Conservation (phyloP, 1,140 invertebrate genomes). For the Samia ricini region DNA sequence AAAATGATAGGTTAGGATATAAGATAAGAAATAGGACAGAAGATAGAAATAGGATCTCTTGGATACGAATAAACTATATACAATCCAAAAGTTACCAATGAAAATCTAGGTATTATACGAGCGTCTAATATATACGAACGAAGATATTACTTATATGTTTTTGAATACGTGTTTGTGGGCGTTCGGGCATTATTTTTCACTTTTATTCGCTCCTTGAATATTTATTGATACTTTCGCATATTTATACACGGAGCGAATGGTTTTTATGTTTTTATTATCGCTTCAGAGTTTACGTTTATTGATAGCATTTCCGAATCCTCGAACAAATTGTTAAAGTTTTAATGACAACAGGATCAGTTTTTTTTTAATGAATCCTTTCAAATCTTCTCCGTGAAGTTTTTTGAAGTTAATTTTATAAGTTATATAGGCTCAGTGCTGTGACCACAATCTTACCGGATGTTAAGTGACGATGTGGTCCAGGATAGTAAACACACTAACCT, state of each 20-base stretch:
- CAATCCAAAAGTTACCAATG: too few relatives aligned
- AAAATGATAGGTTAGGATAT: too few relatives aligned
- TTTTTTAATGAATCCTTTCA: neutral
- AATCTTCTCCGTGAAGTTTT: neutral
- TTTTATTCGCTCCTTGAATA: neutral
- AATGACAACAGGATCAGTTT: neutral
- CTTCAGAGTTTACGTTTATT: neutral
- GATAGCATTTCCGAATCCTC: neutral
- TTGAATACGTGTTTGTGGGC: slow-evolving; percentile 7
- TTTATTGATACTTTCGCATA: neutral
- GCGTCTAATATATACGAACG: too few relatives aligned
- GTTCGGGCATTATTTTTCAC: slow-evolving; percentile 10
- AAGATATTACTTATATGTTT: slow-evolving; percentile 1
- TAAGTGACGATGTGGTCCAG: too few relatives aligned
- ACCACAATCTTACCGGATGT: too few relatives aligned
- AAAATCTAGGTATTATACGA: too few relatives aligned
- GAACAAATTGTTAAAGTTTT: neutral
- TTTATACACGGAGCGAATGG: neutral
- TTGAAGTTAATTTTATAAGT: too few relatives aligned
- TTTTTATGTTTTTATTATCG: slow-evolving; percentile 1
- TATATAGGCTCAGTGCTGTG: too few relatives aligned
- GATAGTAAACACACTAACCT: too few relatives aligned
- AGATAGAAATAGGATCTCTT: too few relatives aligned
- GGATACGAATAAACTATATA: too few relatives aligned
- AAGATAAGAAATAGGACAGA: too few relatives aligned